Base-by-base conservation (phyloP, 2,797 vertebrate genomes). In the Intellagama lesueurii region DNA sequence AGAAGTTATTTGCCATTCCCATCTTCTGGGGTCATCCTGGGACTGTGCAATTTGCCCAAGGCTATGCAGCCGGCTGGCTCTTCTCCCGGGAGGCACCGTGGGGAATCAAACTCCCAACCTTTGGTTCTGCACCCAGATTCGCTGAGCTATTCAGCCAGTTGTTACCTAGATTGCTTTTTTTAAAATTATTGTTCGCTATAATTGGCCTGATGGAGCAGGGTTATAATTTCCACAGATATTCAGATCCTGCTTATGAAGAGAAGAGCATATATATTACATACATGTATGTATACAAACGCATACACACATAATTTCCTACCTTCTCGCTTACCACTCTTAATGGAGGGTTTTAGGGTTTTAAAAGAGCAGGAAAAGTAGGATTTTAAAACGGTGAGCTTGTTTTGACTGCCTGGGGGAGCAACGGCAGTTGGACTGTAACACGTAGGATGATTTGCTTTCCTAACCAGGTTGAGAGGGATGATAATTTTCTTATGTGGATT, bases 321-420 rank as follows among this genome's bases (percentile, higher is more conserved):
- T n/a, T 22, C 8, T 30, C 52, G 24, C 14, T 69, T 30, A 32
- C 24, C 35, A 52, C 26, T 22, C 14, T 56, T 49, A 8, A 32
- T 11, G n/a, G 7, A 35, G 26, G n/a, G 26, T 16, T 78, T 84
- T 40, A 44, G 30, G 16, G 17, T 70, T 82, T 69, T 17, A 7
- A 30, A 88, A 44, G 6, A 80, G 30, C 26, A 47, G 8, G 28
- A 56, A 9, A 56, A 72, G 69, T 32, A 14, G 32, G 35, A 28
- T 76, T 73, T 60, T 44, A 66, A 88, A 73, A 32, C 81, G 52
- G 7, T 7, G 6, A 28, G 22, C 68, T 26, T 12, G 26, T 81
- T 90, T 84, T 64, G 89, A 89, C 52, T 47, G 12, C 60, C 90
- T 89, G 82, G 70, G 89, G 83, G 88, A 86, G 88, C 91, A 83